A percentile compares a stretch with the other conserved stretches of the same genome.
phyloP scores from a whole-genome alignment of 2,888 invertebrate genomes.

The Xestia sexstrigata region DNA sequence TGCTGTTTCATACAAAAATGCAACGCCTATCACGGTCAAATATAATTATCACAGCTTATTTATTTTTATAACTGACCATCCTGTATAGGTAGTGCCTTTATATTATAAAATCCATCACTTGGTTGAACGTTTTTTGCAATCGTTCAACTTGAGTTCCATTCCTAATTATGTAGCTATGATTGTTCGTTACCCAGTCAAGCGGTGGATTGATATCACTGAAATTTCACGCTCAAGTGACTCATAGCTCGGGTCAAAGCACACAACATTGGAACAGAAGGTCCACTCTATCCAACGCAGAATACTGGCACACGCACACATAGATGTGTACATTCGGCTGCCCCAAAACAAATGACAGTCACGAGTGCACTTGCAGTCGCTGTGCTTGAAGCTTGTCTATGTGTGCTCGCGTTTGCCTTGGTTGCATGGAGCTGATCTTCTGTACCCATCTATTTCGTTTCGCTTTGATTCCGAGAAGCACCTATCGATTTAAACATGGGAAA shows the following conservation, averaged over 20 bases:
- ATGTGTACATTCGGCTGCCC: neutral
- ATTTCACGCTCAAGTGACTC: slow-evolving; percentile 38
- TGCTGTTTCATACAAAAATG: neutral
- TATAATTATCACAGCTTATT: neutral
- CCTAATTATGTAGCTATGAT: slow-evolving; percentile 25
- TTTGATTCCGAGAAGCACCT: slow-evolving; percentile 23
- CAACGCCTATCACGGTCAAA: neutral
- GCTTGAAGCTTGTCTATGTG: neutral
- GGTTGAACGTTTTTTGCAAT: neutral
- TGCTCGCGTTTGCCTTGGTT: neutral
- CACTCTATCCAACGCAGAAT: neutral
- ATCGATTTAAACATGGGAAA: slow-evolving; percentile 2
- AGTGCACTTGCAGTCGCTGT: too few relatives aligned
- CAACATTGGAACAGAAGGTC: slow-evolving; percentile 2
- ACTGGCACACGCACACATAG: neutral
- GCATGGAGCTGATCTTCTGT: neutral
- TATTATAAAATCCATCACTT: slow-evolving; percentile 6
- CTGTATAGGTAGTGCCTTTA: neutral
- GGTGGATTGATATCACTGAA: slow-evolving; percentile 35
- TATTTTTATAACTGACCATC: neutral
- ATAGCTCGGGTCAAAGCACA: neutral
- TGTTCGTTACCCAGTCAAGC: slow-evolving; percentile 31
- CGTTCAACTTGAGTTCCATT: slow-evolving; percentile 18
- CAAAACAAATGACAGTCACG: neutral
- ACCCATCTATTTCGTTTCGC: neutral